Evolutionary conservation across 2,888 invertebrate genomes (phyloP), one percentile per base, ranked within the genome.

Genomic region (Graphium colonna): DNA sequence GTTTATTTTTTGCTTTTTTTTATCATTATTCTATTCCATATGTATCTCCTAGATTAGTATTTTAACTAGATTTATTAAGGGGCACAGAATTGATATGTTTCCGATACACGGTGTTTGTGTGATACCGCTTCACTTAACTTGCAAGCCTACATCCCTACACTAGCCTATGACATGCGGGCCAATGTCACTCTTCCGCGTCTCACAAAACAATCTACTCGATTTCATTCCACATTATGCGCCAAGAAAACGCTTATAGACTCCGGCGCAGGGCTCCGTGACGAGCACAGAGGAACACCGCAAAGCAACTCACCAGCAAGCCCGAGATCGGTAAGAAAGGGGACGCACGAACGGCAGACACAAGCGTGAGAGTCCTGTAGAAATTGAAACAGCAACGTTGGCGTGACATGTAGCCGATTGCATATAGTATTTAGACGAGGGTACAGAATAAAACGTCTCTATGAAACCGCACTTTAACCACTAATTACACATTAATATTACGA

Each of bases 1-100:
- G 76, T 82, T 85, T 84, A 82, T 77, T 85, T 10, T 33, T 33
- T 33, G n/a, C 9, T 33, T 33, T 33, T 33, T 33, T 33, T 10
- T 33, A 75, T 79, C 76, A 81, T 82, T 83, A 80, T 69, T 81
- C 82, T 87, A 88, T 82, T 21, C 73, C 82, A 86, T 88, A 87
- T 84, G 84, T 86, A 83, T 88, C 78, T 87, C 87, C 87, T 88
- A 89, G 80, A 80, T 84, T 86, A 86, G 77, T 82, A 82, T 73
- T n/a, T 86, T 82, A 86, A 82, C 79, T 88, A 87, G 81, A 79
- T 83, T 88, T 88, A 92, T 92, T 92, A 92, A 92, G 93, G 93
- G 93, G 93, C 93, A 93, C 93, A 93, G 92, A 92, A 92, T 92
- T 93, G 93, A 93, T 93, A 93, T 93, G 93, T 93, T 93, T 93